Evolutionary conservation across 2,113 vertebrate genomes (phyloP).

Genomic region (Malurus alboscapulatus): DNA sequence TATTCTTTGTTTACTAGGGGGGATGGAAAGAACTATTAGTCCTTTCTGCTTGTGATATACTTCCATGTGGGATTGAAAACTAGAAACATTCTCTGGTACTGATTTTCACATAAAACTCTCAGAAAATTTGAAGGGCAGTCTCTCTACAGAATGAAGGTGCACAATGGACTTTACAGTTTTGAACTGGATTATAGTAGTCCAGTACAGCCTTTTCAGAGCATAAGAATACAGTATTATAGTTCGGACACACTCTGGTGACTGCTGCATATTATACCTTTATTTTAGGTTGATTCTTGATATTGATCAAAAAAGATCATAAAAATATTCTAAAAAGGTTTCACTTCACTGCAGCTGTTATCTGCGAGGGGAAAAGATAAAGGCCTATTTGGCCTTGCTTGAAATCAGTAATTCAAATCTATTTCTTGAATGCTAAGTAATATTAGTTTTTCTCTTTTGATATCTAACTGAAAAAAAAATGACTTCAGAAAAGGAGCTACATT

Average conservation of each 20-base stretch:
- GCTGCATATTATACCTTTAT: not conserved
- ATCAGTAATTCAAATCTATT: slow-evolving; percentile 6
- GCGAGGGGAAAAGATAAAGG: not conserved
- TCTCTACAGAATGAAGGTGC: not conserved
- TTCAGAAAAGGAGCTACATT: not conserved
- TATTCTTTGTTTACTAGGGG: not conserved
- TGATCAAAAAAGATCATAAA: not conserved
- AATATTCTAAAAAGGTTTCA: slow-evolving; percentile 6
- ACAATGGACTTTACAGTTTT: not conserved
- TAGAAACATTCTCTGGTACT: not conserved
- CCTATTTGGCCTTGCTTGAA: not conserved
- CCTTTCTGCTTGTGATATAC: not conserved
- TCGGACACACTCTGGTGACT: not conserved
- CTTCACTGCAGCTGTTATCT: not conserved
- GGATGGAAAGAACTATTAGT: not conserved
- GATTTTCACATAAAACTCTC: not conserved
- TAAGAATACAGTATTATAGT: not conserved
- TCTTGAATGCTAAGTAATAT: not conserved
- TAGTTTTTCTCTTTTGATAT: not conserved
- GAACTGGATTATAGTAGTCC: not conserved
- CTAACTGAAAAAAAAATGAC: not conserved
- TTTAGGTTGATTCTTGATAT: not conserved
- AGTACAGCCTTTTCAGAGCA: not conserved
- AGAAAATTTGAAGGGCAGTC: not conserved
- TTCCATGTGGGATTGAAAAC: not conserved